Base-by-base conservation (phyloP, 1,140 invertebrate genomes). In the Dufourea novaeangliae region DNA sequence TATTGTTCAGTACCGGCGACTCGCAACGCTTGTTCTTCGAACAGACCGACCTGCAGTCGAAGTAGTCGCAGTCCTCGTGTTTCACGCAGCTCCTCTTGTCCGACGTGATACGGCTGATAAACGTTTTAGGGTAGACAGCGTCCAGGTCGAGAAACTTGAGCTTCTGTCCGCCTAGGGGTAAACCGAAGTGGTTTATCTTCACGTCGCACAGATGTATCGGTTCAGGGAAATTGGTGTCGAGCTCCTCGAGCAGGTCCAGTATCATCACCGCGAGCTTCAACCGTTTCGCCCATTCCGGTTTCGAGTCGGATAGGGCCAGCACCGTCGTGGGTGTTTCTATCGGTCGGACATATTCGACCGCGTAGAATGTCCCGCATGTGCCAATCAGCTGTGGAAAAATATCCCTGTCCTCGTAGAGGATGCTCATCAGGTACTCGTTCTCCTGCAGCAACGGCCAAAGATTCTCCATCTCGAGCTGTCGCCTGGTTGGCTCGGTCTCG, bases 361-460 rank as follows among this genome's bases (percentile, higher is more conserved):
- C 94, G 90, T 95, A 94, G 71, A 93, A 92, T 7, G 91, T 90
- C 0, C 95, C 95, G 90, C 95, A 96, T 17, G 95, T 94, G 2
- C 95, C 95, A 63, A 95, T 90, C n/a, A 95, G 84, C 84, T 94
- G 93, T 12, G 95, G 95, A 84, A 96, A 95, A 57, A 95, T 89
- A 63, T 94, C 93, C 66, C 90, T 90, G 70, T 94, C 93, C 67
- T 93, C 92, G 86, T 94, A 94, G 5, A 95, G 84, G 54, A 93
- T 91, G n/a, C 94, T 93, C 27, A 95, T 89, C 14, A 95, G 75
- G 87, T 95, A 96, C 87, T 95, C 95, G 83, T 95, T 94, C 83
- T 95, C 94, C 83, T 95, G 94, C 10, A 95, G 71, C 22, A 96
- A 83, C 46, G 90, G 84, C 94, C 94, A 95, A 8, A 95, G 89